Conservation (phyloP, 2,888 invertebrate genomes). For the Timandra comae region DNA sequence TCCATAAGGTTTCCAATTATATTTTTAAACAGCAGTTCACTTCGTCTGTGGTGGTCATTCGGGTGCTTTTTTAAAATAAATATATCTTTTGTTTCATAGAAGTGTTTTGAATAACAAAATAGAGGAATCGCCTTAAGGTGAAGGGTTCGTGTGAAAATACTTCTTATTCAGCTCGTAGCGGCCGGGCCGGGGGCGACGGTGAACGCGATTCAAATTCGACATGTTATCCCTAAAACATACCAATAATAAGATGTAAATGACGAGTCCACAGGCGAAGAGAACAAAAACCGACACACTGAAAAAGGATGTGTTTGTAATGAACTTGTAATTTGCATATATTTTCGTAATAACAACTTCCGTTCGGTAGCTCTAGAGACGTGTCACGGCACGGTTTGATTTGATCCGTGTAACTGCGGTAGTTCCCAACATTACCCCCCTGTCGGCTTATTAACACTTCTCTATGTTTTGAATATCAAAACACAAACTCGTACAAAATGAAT, state of each 20-base stretch:
- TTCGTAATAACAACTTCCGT: constrained; percentile 70
- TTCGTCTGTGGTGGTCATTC: constrained; percentile 14
- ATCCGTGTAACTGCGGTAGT: constrained; percentile 33
- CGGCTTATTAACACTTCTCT: constrained; percentile 15
- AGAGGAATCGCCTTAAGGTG: constrained; percentile 23
- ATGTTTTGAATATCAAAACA: constrained; percentile 6
- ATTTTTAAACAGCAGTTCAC: constrained; percentile 15
- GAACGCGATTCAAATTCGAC: constrained; percentile 60
- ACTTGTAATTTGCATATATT: constrained; percentile 67
- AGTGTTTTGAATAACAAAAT: constrained; percentile 39
- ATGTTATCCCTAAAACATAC: constrained; percentile 60
- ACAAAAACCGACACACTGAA: constrained; percentile 49
- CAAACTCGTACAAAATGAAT: too few relatives aligned
- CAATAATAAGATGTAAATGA: constrained; percentile 70
- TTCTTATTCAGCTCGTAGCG: constrained; percentile 49
- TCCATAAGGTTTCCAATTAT: constrained; percentile 33
- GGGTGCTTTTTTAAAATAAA: constrained; percentile 31
- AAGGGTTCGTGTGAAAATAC: constrained; percentile 50
- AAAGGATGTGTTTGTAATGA: constrained; percentile 53
- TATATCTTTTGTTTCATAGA: constrained; percentile 28
- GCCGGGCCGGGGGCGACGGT: constrained; percentile 46
- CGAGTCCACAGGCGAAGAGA: constrained; percentile 47
- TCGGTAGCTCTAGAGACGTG: constrained; percentile 35
- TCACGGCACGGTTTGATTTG: constrained; percentile 33
- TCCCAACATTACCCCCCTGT: constrained; percentile 28